phyloP scores from a whole-genome alignment of 2,797 vertebrate genomes.

The Zalophus californianus region DNA sequence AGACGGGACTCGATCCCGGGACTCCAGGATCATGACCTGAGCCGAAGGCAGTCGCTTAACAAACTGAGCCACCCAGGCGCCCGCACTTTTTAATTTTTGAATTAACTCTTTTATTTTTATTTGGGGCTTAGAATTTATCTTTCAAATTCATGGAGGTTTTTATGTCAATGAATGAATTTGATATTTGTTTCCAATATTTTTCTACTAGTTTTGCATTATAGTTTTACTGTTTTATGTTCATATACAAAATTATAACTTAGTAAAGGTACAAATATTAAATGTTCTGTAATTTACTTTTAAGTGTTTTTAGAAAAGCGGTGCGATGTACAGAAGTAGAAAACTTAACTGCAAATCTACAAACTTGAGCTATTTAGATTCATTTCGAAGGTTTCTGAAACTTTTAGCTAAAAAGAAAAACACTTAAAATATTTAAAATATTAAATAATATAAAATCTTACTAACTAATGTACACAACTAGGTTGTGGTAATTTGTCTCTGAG shows the following conservation, averaged over 20 bases:
- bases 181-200: neutral
- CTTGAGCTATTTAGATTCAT: neutral
- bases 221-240: neutral
- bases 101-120: neutral
- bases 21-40: no score
- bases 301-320: neutral
- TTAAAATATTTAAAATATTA: neutral
- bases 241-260: neutral
- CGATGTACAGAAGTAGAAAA: neutral
- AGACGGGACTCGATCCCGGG: no score
- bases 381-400: no score
- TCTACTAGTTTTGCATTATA: neutral
- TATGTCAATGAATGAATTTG: neutral
- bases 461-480: neutral
- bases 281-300: constrained; percentile 15
- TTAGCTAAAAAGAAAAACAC: no score
- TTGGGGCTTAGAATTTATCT: neutral
- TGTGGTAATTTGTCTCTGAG: neutral
- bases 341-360: neutral
- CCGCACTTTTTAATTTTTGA: neutral
- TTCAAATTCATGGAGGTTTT: neutral
- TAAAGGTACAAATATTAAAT: neutral
- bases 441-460: neutral
- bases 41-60: no score
- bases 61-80: no score